These are phyloP conservation scores for Gonatopus flavifemur DNA, from an alignment of 1,140 invertebrate species.

Conservation along the genomic window DNA sequence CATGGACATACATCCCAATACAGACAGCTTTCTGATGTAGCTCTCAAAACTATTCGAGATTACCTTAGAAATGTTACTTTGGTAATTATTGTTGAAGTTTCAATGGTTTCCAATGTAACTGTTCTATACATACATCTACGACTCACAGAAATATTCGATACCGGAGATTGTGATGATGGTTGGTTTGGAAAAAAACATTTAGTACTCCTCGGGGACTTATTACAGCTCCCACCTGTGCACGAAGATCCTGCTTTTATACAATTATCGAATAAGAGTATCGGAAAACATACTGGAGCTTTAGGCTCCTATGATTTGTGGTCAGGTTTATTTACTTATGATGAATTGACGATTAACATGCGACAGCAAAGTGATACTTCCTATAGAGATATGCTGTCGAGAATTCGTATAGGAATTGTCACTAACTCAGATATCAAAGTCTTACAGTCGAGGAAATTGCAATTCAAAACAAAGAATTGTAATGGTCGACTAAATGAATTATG, in stretches of 20 bases:
- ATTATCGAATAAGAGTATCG: too few relatives aligned
- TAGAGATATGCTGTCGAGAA: constrained; percentile 20
- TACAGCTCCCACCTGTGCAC: constrained; percentile 35
- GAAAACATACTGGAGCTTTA: constrained; percentile 25
- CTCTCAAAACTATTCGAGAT: constrained; percentile 29
- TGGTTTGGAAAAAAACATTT: constrained; percentile 33
- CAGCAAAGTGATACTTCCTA: constrained; percentile 26
- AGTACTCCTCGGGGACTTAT: constrained; percentile 32
- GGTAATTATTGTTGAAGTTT: constrained; percentile 35
- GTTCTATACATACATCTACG: constrained; percentile 35
- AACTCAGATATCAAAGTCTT: constrained; percentile 18
- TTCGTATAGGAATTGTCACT: constrained; percentile 30
- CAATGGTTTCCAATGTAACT: constrained; percentile 42
- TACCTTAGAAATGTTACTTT: constrained; percentile 27
- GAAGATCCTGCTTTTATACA: constrained; percentile 23
- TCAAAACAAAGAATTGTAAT: constrained; percentile 1
- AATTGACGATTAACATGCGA: constrained; percentile 31
- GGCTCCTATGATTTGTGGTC: constrained; percentile 23
- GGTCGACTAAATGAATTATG: constrained; percentile 23
- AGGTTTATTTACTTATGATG: constrained; percentile 26
- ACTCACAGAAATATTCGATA: constrained; percentile 36
- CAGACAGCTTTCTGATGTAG: constrained; percentile 23
- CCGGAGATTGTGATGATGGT: constrained; percentile 20
- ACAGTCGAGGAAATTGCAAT: constrained; percentile 15
- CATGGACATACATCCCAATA: constrained; percentile 32